Evolutionary conservation across 2,113 vertebrate genomes (phyloP).

Genomic region (Pelvicachromis taeniatus): DNA sequence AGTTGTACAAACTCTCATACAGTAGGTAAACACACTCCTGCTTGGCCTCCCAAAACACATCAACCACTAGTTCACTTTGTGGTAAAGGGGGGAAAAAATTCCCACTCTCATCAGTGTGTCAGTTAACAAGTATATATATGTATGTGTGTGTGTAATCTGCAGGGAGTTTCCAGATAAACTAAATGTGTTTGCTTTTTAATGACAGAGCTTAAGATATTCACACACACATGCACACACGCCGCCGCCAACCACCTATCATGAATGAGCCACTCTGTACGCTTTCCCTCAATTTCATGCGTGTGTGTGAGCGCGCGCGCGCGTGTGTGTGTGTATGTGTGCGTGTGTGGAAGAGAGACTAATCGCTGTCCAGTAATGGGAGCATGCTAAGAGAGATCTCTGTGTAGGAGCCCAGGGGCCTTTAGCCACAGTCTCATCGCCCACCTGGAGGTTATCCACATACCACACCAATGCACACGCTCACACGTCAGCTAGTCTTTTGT

Average conservation of each 20-base stretch:
- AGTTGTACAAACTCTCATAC: slow-evolving; percentile 61
- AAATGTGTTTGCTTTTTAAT: slow-evolving; percentile 69
- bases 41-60: slow-evolving; percentile 47
- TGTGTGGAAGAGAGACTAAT: slow-evolving; percentile 31
- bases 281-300: background rate
- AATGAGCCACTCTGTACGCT: slow-evolving; percentile 47
- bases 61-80: slow-evolving; percentile 53
- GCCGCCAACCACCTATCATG: slow-evolving; percentile 46
- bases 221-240: slow-evolving; percentile 29
- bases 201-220: slow-evolving; percentile 70
- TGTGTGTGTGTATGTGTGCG: background rate
- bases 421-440: slow-evolving; percentile 46
- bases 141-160: slow-evolving; percentile 27
- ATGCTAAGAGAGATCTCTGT: slow-evolving; percentile 50
- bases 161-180: slow-evolving; percentile 67
- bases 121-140: slow-evolving; percentile 27
- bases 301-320: background rate
- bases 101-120: slow-evolving; percentile 32
- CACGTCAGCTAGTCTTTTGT: background rate
- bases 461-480: background rate
- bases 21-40: slow-evolving; percentile 51
- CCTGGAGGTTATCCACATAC: slow-evolving; percentile 48
- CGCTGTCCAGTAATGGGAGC: slow-evolving; percentile 46
- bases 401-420: slow-evolving; percentile 41
- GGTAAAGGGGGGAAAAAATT: slow-evolving; percentile 36